These are phyloP conservation scores for Phenganax marumi DNA, from an alignment of 92 coral and sea anemone genomes.

Conservation along the genomic window DNA sequence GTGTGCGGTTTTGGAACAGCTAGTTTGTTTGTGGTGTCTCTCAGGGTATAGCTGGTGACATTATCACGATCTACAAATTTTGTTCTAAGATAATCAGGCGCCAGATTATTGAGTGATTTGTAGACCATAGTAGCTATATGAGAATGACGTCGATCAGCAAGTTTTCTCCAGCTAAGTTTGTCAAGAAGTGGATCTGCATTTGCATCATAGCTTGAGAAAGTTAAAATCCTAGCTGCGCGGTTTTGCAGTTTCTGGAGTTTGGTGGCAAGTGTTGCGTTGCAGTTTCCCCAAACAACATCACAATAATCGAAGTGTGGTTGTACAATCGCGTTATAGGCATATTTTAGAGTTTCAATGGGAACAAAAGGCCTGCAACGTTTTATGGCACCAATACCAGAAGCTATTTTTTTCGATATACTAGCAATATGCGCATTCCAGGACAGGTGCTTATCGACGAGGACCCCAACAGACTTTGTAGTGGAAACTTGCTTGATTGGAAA, in stretches of 20 bases:
- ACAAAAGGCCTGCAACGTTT: not conserved
- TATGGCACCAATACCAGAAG: slow-evolving; percentile 14
- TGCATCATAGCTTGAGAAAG: too few species aligned
- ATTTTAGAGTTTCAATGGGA: not conserved
- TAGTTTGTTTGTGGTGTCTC: slow-evolving; percentile 55
- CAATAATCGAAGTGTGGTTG: slow-evolving; percentile 15
- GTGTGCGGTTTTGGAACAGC: slow-evolving; percentile 49
- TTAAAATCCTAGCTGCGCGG: too few species aligned
- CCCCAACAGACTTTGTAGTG: too few species aligned
- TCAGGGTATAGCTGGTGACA: slow-evolving; percentile 43
- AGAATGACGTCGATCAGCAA: too few species aligned
- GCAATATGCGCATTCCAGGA: not conserved
- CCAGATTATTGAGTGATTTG: too few species aligned
- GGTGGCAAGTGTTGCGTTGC: too few species aligned
- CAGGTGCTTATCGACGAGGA: not conserved
- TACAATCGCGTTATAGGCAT: not conserved
- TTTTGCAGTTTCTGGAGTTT: too few species aligned
- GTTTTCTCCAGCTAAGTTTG: too few species aligned
- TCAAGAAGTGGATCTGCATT: too few species aligned
- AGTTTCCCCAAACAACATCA: not conserved
- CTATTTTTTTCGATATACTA: not conserved
- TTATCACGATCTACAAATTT: not conserved
- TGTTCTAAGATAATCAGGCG: slow-evolving; percentile 10
- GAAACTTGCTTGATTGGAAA: too few species aligned
- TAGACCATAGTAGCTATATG: too few species aligned